Evolutionary conservation across 2,888 invertebrate genomes (phyloP).

Genomic region (Thumatha senex): DNA sequence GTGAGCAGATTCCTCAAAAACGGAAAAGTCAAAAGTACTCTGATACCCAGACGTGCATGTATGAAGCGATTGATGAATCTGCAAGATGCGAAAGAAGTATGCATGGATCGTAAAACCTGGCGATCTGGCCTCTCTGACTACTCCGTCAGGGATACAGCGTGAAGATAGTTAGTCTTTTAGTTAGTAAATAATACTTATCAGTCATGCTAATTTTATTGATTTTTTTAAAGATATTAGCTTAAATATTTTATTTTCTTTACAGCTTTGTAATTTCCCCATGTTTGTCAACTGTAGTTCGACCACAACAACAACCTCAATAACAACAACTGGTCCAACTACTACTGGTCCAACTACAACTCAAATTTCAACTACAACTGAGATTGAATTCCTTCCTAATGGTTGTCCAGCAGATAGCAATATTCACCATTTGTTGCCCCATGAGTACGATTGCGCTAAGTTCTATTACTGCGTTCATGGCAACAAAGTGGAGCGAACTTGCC

Average conservation of each 20-base stretch:
- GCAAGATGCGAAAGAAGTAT: too few relatives aligned
- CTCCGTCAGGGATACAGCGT: too few relatives aligned
- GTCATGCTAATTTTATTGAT: too few relatives aligned
- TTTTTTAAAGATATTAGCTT: too few relatives aligned
- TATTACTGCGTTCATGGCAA: slow-evolving; percentile 51
- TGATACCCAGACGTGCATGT: too few relatives aligned
- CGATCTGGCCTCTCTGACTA: too few relatives aligned
- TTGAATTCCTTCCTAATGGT: slow-evolving; percentile 11
- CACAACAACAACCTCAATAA: neutral
- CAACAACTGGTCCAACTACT: neutral
- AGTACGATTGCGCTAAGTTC: slow-evolving; percentile 48
- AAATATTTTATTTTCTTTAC: neutral
- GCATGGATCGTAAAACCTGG: too few relatives aligned
- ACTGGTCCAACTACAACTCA: neutral
- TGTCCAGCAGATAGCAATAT: slow-evolving; percentile 49
- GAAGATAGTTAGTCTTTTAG: too few relatives aligned
- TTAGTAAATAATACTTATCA: too few relatives aligned
- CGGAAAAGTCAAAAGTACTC: too few relatives aligned
- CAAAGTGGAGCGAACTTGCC: slow-evolving; percentile 41
- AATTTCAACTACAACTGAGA: neutral
- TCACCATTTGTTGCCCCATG: slow-evolving; percentile 51
- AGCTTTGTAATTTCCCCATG: slow-evolving; percentile 7
- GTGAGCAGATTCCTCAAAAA: too few relatives aligned
- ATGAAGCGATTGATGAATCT: too few relatives aligned
- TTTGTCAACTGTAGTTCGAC: slow-evolving; percentile 2